Base-by-base conservation (phyloP, 2,797 vertebrate species). In the Numenius phaeopus region DNA sequence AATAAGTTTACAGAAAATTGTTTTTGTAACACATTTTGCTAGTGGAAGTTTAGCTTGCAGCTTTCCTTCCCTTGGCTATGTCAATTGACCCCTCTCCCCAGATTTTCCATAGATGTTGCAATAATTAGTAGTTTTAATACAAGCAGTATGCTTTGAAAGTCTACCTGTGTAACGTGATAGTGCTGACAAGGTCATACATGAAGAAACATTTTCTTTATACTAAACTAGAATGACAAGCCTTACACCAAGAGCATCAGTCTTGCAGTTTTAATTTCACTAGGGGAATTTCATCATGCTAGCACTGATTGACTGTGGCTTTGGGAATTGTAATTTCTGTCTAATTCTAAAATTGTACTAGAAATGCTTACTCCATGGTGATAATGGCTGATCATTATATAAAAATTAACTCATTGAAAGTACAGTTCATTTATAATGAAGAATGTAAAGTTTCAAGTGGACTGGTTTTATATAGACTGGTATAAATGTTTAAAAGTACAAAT, bases 41-140 rank as follows among this genome's bases (percentile, higher is more conserved):
- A 44, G 18, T 84, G n/a, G 50, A 90, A 79, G 62, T 69, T 89
- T 17, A 46, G 12, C 21, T 82, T 77, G 26, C 32, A 66, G 22
- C 39, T 92, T 90, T 65, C 14, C 12, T 71, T 88, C 30, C 3
- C 15, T 30, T 3, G 2, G 6, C 81, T 39, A 0, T 54, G 40
- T 24, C 42, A 64, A 0, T 34, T 78, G 44, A 62, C 6, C 13
- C 5, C 21, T 54, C 34, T 89, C 23, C n/a, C 9, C 34, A 52
- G 47, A 15, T 86, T 61, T 77, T 65, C 27, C 4, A 2, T 30
- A 44, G 22, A 11, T 0, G 0, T 10, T 77, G 29, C 52, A 69
- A n/a, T 78, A 55, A 71, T 47, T 40, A 34, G 16, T 29, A 39
- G 46, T 40, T 92, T 30, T 23, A 64, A 16, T 66, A 21, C 12